Conservation (phyloP, 2,113 vertebrate species). For the Aythya baeri region DNA sequence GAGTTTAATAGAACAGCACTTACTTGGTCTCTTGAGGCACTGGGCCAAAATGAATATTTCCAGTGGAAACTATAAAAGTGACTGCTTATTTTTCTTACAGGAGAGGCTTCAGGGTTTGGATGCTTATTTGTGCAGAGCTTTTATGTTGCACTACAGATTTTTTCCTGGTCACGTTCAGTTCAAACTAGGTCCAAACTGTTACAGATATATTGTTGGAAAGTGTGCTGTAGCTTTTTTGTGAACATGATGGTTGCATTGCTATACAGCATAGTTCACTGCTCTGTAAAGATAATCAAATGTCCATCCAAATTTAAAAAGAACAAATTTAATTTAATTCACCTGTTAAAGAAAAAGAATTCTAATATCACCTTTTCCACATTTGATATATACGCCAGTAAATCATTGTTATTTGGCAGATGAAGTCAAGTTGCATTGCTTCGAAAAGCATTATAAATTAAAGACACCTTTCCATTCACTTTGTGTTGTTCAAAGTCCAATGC, state of each 20-base stretch:
- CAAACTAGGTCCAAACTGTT: background rate
- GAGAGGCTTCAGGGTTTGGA: background rate
- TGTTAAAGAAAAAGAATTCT: background rate
- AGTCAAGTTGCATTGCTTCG: background rate
- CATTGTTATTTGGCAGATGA: background rate
- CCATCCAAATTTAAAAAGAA: background rate
- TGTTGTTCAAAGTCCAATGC: background rate
- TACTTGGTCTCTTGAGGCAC: background rate
- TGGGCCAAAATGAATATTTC: slow-evolving; percentile 14
- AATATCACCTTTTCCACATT: background rate
- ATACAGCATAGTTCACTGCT: background rate
- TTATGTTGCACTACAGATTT: background rate
- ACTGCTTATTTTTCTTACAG: background rate
- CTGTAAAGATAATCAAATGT: background rate
- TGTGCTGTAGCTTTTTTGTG: background rate
- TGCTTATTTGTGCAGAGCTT: background rate
- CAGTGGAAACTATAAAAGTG: background rate
- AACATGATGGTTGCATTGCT: background rate
- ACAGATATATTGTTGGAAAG: background rate
- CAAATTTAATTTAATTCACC: background rate
- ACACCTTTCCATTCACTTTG: background rate
- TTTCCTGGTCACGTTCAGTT: background rate
- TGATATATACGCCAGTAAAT: background rate
- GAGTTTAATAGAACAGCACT: background rate
- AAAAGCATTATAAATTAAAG: background rate